phyloP scores from a whole-genome alignment of 2,113 vertebrate species.

The Charadrius vociferus region DNA sequence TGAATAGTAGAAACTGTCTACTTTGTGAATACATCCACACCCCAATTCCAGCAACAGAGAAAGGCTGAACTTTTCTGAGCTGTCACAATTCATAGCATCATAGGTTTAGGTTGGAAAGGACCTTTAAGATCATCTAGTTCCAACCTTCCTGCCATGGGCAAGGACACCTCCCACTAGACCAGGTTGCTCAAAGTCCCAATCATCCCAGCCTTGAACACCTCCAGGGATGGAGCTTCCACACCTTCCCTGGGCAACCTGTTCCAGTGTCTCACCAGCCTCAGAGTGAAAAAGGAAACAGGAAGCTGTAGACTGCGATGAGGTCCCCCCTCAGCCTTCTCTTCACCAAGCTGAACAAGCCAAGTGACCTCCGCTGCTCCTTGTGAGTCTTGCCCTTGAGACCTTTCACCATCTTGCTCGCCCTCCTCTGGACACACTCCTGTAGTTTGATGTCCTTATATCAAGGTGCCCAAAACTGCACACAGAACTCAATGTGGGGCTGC shows the following conservation, averaged over 20 bases:
- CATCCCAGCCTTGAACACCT: no score
- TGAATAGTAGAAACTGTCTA: neutral
- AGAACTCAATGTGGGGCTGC: neutral
- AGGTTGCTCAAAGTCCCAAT: no score
- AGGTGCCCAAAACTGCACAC: neutral
- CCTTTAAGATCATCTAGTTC: no score
- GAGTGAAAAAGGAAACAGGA: neutral
- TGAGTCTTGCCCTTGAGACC: neutral
- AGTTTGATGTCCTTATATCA: no score
- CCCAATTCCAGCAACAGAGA: neutral
- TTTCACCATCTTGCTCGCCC: neutral
- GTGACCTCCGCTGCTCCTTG: fast-evolving
- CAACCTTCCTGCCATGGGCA: no score
- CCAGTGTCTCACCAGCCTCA: no score
- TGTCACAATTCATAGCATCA: neutral
- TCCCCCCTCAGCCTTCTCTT: neutral
- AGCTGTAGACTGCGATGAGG: neutral
- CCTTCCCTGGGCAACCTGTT: no score
- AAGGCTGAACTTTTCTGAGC: neutral
- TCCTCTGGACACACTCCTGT: neutral
- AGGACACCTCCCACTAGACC: no score
- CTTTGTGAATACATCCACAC: neutral
- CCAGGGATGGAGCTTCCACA: no score
- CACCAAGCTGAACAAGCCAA: neutral
- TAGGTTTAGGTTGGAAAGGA: no score